Evolutionary conservation across 2,888 invertebrate genomes (phyloP).

Genomic region (Melieria crassipennis): DNA sequence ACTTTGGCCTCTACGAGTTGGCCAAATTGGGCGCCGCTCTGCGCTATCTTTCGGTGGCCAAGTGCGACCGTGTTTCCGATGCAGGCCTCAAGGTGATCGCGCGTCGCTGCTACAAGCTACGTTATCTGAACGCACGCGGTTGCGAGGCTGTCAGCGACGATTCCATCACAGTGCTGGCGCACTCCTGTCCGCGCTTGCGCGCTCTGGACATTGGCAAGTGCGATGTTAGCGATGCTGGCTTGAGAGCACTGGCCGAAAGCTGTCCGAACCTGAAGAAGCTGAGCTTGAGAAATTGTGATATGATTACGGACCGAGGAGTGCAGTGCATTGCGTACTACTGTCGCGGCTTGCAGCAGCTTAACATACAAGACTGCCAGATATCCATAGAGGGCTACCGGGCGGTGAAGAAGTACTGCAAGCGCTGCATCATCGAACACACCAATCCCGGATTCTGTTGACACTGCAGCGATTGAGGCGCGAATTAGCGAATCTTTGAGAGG

Average conservation of each 20-base stretch:
- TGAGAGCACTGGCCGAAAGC: slow-evolving; percentile 86
- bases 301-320: slow-evolving; percentile 88
- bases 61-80: slow-evolving; percentile 92
- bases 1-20: slow-evolving; percentile 89
- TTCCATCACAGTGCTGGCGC: slow-evolving; percentile 85
- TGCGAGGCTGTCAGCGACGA: slow-evolving; percentile 96
- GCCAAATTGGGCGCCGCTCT: slow-evolving; percentile 89
- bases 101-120: slow-evolving; percentile 85
- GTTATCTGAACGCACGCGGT: slow-evolving; percentile 90
- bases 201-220: slow-evolving; percentile 93
- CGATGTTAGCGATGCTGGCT: slow-evolving; percentile 89
- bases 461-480: background rate
- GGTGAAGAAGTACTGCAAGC: slow-evolving; percentile 90
- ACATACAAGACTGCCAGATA: slow-evolving; percentile 93
- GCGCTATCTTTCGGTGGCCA: slow-evolving; percentile 91
- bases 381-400: slow-evolving; percentile 89
- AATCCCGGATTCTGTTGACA: slow-evolving; percentile 86
- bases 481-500: slow-evolving; percentile 7
- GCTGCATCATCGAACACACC: slow-evolving; percentile 94
- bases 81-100: slow-evolving; percentile 89
- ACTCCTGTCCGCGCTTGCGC: slow-evolving; percentile 84
- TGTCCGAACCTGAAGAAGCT: slow-evolving; percentile 91
- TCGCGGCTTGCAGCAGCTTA: slow-evolving; percentile 87
- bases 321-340: slow-evolving; percentile 91
- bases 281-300: slow-evolving; percentile 89